Evolutionary conservation across 1,140 invertebrate species (phyloP).

Genomic region (Drosophila parabipectinata): DNA sequence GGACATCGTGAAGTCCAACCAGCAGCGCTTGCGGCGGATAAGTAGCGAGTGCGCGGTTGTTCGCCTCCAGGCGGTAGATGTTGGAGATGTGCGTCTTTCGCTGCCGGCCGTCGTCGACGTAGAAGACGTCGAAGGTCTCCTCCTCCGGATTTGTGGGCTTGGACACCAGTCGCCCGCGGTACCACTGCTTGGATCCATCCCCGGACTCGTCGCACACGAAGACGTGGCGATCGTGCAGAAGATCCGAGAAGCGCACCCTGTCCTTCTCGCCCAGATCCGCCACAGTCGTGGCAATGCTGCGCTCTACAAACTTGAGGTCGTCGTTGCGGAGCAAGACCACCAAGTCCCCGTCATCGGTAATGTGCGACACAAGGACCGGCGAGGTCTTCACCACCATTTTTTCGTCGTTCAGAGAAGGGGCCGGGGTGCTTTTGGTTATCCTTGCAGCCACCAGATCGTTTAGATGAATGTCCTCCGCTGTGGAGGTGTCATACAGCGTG

Average conservation of each 20-base stretch:
- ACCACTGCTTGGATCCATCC: constrained; percentile 64
- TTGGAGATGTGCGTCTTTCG: constrained; percentile 75
- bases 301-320: constrained; percentile 73
- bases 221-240: constrained; percentile 68
- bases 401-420: constrained; percentile 62
- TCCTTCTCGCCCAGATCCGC: constrained; percentile 62
- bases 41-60: constrained; percentile 71
- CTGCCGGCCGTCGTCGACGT: constrained; percentile 73
- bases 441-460: constrained; percentile 70
- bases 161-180: constrained; percentile 62
- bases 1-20: constrained; percentile 73
- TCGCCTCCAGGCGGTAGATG: constrained; percentile 76
- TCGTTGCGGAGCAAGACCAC: constrained; percentile 65
- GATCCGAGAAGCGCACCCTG: constrained; percentile 57
- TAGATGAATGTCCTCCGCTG: constrained; percentile 76
- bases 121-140: constrained; percentile 71
- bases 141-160: constrained; percentile 56
- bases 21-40: constrained; percentile 73
- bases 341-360: constrained; percentile 76
- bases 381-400: constrained; percentile 54
- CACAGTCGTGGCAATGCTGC: constrained; percentile 65
- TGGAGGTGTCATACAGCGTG: constrained; percentile 79
- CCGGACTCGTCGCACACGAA: constrained; percentile 69
- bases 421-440: constrained; percentile 62
- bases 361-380: constrained; percentile 67